Evolutionary conservation across 1,140 invertebrate species (phyloP).

Genomic region (Hirudo medicinalis): DNA sequence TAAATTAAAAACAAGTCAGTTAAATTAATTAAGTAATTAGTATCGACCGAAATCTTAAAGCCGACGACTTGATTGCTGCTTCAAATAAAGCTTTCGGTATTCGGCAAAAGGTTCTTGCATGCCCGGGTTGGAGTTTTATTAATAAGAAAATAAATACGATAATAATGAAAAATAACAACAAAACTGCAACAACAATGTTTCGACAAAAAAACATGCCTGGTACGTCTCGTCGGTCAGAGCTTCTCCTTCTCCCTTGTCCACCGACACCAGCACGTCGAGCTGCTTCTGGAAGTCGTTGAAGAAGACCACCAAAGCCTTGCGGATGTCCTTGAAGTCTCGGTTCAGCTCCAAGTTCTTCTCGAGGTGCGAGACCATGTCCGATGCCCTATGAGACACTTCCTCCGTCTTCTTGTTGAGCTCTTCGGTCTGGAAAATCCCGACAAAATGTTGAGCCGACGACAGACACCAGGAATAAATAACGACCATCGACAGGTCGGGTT

Average conservation of each 20-base stretch:
- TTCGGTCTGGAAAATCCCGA: slow-evolving; percentile 42
- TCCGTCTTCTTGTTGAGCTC: slow-evolving; percentile 81
- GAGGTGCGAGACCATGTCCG: slow-evolving; percentile 68
- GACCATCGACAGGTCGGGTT: no score
- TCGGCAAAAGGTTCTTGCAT: background rate
- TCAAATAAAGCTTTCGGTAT: background rate
- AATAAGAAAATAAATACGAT: no score
- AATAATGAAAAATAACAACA: no score
- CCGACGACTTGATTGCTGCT: background rate
- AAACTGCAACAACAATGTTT: no score
- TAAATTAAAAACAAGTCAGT: no score
- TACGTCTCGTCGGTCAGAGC: no score
- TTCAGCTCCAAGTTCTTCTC: slow-evolving; percentile 67
- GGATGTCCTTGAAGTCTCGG: background rate
- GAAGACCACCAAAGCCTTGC: background rate
- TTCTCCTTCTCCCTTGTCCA: no score
- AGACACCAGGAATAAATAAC: no score
- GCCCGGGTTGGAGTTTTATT: no score
- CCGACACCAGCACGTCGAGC: background rate
- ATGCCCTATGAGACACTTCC: slow-evolving; percentile 65
- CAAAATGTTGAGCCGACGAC: no score
- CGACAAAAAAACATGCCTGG: no score
- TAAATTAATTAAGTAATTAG: background rate
- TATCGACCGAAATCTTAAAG: background rate
- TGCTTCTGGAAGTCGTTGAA: slow-evolving; percentile 14